These are phyloP conservation scores for Platyscapa corneri DNA, from an alignment of 1,140 invertebrate species.

Conservation along the genomic window DNA sequence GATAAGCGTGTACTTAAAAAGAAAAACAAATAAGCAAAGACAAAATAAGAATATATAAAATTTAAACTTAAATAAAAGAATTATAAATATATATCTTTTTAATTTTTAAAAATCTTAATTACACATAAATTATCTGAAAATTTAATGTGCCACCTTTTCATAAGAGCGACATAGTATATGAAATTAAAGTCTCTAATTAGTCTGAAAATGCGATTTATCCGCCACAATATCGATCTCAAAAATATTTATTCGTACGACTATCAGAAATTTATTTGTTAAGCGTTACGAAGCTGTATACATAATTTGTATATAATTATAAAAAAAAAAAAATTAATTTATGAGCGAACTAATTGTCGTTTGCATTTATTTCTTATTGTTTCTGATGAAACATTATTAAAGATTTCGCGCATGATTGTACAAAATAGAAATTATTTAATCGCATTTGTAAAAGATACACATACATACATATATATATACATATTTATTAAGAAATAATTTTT, in stretches of 20 bases:
- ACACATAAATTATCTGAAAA: background rate
- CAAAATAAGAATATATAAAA: no score
- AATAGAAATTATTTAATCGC: constrained; percentile 34
- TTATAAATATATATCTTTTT: background rate
- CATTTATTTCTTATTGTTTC: constrained; percentile 43
- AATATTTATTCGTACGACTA: constrained; percentile 12
- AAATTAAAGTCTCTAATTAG: constrained; percentile 10
- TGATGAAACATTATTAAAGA: constrained; percentile 16
- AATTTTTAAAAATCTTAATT: no score
- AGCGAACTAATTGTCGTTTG: constrained; percentile 35
- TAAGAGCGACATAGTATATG: constrained; percentile 1
- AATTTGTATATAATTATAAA: constrained; percentile 62
- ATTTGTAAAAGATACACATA: constrained; percentile 1
- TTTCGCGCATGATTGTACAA: constrained; percentile 46
- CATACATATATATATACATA: constrained; percentile 19
- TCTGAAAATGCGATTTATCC: constrained; percentile 9
- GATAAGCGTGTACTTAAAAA: no score
- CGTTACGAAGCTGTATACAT: constrained; percentile 53
- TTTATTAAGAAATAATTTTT: constrained; percentile 32
- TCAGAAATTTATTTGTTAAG: constrained; percentile 45
- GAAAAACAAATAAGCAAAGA: no score
- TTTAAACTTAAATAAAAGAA: background rate
- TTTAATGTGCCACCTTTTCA: constrained; percentile 36
- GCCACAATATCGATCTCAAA: constrained; percentile 15
- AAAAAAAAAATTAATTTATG: constrained; percentile 35